phyloP scores from a whole-genome alignment of 2,888 invertebrate genomes.

The Leucoma salicis region DNA sequence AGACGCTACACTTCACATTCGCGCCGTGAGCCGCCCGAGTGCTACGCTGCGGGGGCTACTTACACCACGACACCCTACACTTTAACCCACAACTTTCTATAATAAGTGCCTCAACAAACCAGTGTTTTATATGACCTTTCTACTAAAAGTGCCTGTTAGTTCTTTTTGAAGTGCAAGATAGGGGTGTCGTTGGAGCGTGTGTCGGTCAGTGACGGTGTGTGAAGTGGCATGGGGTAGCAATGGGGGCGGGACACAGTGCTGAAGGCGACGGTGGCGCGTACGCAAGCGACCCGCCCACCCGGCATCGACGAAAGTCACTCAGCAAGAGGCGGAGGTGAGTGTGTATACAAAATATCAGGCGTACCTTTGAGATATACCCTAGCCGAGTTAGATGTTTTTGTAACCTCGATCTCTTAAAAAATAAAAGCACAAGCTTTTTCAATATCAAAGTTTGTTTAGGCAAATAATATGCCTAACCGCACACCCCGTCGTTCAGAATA shows the following conservation, averaged over 20 bases:
- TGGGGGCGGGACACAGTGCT: constrained; percentile 79
- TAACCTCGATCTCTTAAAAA: no score
- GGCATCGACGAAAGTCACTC: constrained; percentile 61
- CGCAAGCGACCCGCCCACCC: constrained; percentile 77
- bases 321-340: constrained; percentile 74
- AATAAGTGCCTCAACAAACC: constrained; percentile 9
- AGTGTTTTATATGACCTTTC: constrained; percentile 18
- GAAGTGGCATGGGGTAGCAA: constrained; percentile 73
- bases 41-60: constrained; percentile 55
- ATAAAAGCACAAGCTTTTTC: no score
- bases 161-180: constrained; percentile 7
- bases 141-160: constrained; percentile 3
- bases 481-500: no score
- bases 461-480: no score
- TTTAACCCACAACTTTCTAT: constrained; percentile 2
- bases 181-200: constrained; percentile 63
- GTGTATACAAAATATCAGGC: neutral
- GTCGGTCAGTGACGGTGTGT: constrained; percentile 71
- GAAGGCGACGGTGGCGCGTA: constrained; percentile 74
- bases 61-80: constrained; percentile 55
- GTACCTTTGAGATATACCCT: no score
- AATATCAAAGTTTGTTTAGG: no score
- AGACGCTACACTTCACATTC: constrained; percentile 78
- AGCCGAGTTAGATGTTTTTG: no score
- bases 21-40: constrained; percentile 64